phyloP scores from a whole-genome alignment of 2,797 vertebrate genomes.

The Parambassis ranga region DNA sequence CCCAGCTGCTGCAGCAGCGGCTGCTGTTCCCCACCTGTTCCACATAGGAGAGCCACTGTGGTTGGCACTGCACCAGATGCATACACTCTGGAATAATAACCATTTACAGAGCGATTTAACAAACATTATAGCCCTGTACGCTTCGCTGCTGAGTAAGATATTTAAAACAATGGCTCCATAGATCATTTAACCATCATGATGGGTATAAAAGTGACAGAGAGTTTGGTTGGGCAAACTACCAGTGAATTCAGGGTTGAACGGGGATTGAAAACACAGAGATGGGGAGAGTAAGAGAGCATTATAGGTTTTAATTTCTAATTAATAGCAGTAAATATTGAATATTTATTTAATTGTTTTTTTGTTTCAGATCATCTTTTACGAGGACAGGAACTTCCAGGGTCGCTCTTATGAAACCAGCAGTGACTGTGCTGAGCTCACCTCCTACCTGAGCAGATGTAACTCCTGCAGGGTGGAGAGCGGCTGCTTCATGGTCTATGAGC shows the following conservation, averaged over 20 bases:
- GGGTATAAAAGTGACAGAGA: slow-evolving; percentile 69
- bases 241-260: slow-evolving; percentile 45
- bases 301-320: background rate
- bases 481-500: slow-evolving; percentile 79
- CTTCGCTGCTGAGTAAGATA: slow-evolving; percentile 71
- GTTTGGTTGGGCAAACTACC: slow-evolving; percentile 19
- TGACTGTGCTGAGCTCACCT: slow-evolving; percentile 72
- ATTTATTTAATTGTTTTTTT: background rate
- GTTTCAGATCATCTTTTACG: slow-evolving; percentile 74
- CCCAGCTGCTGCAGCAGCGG: slow-evolving; percentile 12
- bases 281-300: slow-evolving; percentile 64
- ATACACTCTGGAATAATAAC: slow-evolving; percentile 71
- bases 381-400: slow-evolving; percentile 77
- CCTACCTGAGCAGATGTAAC: slow-evolving; percentile 70
- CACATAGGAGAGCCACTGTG: slow-evolving; percentile 28
- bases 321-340: background rate
- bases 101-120: slow-evolving; percentile 70
- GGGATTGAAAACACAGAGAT: slow-evolving; percentile 50
- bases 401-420: slow-evolving; percentile 70
- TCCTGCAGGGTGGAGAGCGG: slow-evolving; percentile 76
- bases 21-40: slow-evolving; percentile 38
- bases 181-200: slow-evolving; percentile 66
- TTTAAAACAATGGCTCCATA: slow-evolving; percentile 69
- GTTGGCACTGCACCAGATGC: slow-evolving; percentile 67
- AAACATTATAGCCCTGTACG: slow-evolving; percentile 63